phyloP scores from a whole-genome alignment of 2,797 vertebrate genomes.

The Lutjanus campechanus region DNA sequence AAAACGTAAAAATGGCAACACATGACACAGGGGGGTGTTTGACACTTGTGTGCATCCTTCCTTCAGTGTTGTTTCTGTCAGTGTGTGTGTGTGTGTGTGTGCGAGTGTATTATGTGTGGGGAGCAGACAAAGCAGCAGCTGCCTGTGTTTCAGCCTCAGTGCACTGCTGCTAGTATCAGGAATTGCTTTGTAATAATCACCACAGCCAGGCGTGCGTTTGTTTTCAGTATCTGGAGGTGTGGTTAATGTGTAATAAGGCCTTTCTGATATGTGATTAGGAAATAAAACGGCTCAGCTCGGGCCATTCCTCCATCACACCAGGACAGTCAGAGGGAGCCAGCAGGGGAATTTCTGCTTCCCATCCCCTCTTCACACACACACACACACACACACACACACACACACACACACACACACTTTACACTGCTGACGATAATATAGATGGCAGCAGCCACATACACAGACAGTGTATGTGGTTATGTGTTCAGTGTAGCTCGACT shows the following conservation, averaged over 20 bases:
- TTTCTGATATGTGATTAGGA: slow-evolving; percentile 29
- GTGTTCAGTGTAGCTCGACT: slow-evolving; percentile 19
- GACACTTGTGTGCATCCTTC: slow-evolving; percentile 12
- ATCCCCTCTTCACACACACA: neutral
- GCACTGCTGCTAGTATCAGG: slow-evolving; percentile 24
- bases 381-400: neutral
- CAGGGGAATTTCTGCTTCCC: slow-evolving; percentile 13
- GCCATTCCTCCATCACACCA: slow-evolving; percentile 5
- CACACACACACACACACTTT: slow-evolving; percentile 5
- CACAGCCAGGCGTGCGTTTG: slow-evolving; percentile 63
- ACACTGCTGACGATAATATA: slow-evolving; percentile 14
- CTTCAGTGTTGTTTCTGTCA: neutral
- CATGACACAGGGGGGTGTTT: slow-evolving; percentile 31
- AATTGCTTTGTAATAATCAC: slow-evolving; percentile 30
- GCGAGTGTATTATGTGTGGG: slow-evolving; percentile 3
- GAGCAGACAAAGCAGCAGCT: slow-evolving; percentile 49
- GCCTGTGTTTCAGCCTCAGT: slow-evolving; percentile 42
- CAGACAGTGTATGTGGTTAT: slow-evolving; percentile 8
- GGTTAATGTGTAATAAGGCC: slow-evolving; percentile 48
- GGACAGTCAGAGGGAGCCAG: slow-evolving; percentile 11
- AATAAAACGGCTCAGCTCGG: neutral
- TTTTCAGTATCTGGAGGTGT: slow-evolving; percentile 59
- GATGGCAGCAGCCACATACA: slow-evolving; percentile 19
- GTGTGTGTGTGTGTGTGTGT: neutral
- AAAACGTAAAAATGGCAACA: slow-evolving; percentile 18